phyloP scores from a whole-genome alignment of 2,113 vertebrate species.

The Hydropotes inermis region DNA sequence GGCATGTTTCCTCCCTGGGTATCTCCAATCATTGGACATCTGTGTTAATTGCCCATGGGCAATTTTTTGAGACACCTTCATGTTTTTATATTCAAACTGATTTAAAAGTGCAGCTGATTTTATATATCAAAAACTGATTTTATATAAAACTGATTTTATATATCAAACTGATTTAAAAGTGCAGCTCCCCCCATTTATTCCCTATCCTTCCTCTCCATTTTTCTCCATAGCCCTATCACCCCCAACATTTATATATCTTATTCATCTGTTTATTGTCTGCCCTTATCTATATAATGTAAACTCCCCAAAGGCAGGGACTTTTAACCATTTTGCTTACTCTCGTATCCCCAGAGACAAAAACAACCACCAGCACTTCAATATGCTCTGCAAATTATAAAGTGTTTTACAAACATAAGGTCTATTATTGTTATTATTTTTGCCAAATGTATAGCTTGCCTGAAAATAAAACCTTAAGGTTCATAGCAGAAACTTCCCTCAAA shows the following conservation, averaged over 20 bases:
- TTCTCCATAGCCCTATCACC: neutral
- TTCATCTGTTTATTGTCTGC: neutral
- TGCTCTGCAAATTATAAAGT: constrained; percentile 6
- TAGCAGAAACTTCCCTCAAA: constrained; percentile 29
- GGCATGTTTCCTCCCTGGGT: neutral
- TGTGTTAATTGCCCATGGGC: neutral
- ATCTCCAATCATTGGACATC: neutral
- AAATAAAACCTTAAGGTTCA: constrained; percentile 18
- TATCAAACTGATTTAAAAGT: constrained; percentile 18
- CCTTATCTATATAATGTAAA: neutral
- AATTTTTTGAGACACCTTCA: neutral
- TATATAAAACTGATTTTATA: too few species aligned
- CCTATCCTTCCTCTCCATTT: neutral
- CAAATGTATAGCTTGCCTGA: neutral
- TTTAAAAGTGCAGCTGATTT: constrained; percentile 19
- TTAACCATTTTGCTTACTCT: neutral
- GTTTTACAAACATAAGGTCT: neutral
- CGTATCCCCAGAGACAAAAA: neutral
- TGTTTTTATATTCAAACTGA: neutral
- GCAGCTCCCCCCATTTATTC: neutral
- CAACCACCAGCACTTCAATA: neutral
- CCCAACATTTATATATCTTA: neutral
- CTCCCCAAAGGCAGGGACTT: neutral
- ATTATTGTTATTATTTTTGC: constrained; percentile 31
- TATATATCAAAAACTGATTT: too few species aligned